These are phyloP conservation scores for Taxidea taxus DNA, from an alignment of 2,113 vertebrate genomes.

Conservation along the genomic window DNA sequence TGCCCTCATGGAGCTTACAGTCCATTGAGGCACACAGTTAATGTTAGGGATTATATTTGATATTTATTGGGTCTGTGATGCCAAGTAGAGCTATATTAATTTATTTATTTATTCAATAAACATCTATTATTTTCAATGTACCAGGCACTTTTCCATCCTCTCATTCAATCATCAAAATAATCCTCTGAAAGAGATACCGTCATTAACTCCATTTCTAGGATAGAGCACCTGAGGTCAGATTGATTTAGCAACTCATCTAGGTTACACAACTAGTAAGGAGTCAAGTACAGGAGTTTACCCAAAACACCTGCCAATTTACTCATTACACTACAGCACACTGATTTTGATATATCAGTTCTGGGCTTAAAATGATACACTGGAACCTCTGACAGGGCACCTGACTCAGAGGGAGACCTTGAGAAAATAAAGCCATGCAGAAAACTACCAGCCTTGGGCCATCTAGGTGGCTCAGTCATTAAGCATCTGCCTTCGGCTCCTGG, in stretches of 20 bases:
- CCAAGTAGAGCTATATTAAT: background rate
- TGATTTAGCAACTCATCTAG: background rate
- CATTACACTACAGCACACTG: background rate
- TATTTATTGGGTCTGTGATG: constrained; percentile 5
- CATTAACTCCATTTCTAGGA: constrained; percentile 12
- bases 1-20: background rate
- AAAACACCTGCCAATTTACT: background rate
- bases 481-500: no score
- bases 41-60: background rate
- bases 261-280: background rate
- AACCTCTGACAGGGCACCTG: background rate
- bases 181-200: background rate
- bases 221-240: background rate
- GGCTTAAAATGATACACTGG: background rate
- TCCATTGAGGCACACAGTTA: background rate
- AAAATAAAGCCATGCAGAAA: background rate
- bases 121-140: constrained; percentile 30
- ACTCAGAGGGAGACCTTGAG: background rate
- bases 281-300: background rate
- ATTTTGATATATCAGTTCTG: background rate
- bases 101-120: constrained; percentile 44
- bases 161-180: background rate
- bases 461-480: no score
- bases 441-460: background rate
- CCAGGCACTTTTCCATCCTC: background rate